phyloP scores from a whole-genome alignment of 2,797 vertebrate genomes.

The Catamblyrhynchus diadema region DNA sequence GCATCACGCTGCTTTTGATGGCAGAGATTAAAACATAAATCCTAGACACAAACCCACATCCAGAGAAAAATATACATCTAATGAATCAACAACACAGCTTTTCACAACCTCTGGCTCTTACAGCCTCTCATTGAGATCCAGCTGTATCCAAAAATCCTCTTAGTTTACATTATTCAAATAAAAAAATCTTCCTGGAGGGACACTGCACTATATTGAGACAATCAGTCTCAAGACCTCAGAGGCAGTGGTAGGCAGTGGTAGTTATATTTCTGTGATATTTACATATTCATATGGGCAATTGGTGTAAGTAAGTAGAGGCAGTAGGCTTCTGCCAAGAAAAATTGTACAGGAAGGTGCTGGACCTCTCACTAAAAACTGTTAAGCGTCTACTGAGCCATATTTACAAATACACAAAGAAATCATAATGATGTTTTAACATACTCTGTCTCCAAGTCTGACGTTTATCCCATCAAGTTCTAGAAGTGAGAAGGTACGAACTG shows the following conservation, averaged over 20 bases:
- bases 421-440: slow-evolving; percentile 54
- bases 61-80: not conserved
- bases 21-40: not conserved
- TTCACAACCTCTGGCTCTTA: not conserved
- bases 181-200: not conserved
- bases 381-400: not conserved
- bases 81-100: not conserved
- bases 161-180: not conserved
- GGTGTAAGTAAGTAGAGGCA: not conserved
- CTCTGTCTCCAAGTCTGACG: slow-evolving; percentile 87
- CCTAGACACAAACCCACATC: not conserved
- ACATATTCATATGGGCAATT: not conserved
- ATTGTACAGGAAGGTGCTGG: not conserved
- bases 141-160: not conserved
- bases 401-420: not conserved
- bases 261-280: not conserved
- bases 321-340: not conserved
- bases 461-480: slow-evolving; percentile 92
- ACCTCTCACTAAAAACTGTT: not conserved
- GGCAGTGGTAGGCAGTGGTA: not conserved
- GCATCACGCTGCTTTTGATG: not conserved
- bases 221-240: not conserved
- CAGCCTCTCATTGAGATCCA: not conserved
- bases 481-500: slow-evolving; percentile 77
- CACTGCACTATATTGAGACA: not conserved